Conservation (phyloP, 1,140 invertebrate species). For the Drosophila teissieri region DNA sequence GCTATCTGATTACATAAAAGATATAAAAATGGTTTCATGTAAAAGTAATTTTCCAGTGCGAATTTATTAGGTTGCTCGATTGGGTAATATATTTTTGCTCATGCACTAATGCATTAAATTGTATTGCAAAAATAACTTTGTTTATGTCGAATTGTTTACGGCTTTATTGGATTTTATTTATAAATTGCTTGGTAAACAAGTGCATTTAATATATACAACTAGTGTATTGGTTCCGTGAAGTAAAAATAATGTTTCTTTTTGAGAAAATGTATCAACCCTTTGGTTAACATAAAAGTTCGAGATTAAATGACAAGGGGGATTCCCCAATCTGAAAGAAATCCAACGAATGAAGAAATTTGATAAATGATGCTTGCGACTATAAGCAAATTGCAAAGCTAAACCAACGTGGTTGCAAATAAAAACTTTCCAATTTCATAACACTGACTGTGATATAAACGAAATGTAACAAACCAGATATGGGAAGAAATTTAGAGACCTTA, state of each 20-base stretch:
- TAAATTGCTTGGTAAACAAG: slow-evolving; percentile 16
- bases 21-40: background rate
- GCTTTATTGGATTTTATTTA: slow-evolving; percentile 13
- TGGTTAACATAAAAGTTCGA: background rate
- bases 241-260: background rate
- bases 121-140: background rate
- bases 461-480: background rate
- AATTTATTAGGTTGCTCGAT: too few species aligned
- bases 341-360: background rate
- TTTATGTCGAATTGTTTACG: background rate
- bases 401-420: background rate
- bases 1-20: slow-evolving; percentile 2
- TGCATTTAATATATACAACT: background rate
- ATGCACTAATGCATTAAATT: background rate
- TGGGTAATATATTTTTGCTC: background rate
- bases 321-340: background rate
- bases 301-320: background rate
- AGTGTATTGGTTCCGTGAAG: background rate
- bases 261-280: background rate
- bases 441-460: background rate
- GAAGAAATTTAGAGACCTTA: background rate
- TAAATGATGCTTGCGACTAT: background rate
- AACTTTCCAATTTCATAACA: background rate
- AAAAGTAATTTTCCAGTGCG: too few species aligned
- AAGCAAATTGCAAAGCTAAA: background rate